Percentiles rank a stretch among this genome's conserved stretches.
These are phyloP conservation scores for Megatriorchis doriae DNA, from an alignment of 2,113 vertebrate genomes.

Conservation along the genomic window DNA sequence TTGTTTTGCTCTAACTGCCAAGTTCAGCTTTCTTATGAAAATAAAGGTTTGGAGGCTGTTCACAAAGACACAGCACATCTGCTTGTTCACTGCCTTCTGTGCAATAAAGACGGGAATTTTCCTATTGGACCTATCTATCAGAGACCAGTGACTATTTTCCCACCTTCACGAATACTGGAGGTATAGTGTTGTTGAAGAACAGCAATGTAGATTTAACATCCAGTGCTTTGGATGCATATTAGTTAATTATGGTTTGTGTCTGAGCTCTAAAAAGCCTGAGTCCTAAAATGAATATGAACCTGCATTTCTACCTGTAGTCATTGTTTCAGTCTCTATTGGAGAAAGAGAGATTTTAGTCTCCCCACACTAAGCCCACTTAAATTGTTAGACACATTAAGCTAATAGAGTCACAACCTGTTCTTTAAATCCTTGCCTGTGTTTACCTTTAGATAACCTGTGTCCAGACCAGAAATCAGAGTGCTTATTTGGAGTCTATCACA, in stretches of 20 bases:
- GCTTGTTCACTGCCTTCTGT: not conserved
- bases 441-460: not conserved
- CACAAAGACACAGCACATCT: not conserved
- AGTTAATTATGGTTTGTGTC: rapidly evolving
- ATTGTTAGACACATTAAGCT: not conserved
- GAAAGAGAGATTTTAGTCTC: not conserved
- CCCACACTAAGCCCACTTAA: not conserved
- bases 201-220: not conserved
- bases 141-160: not conserved
- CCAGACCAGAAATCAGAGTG: not conserved
- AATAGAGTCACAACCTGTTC: not conserved
- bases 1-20: not conserved
- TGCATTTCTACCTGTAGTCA: not conserved
- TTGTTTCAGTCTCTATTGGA: not conserved
- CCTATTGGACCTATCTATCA: not conserved
- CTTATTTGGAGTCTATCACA: not conserved
- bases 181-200: rapidly evolving
- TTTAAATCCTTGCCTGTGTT: not conserved
- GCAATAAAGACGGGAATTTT: not conserved
- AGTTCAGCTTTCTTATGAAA: not conserved
- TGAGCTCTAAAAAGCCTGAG: not conserved
- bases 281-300: not conserved
- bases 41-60: not conserved
- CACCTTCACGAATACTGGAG: not conserved
- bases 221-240: not conserved